Evolutionary conservation across 2,797 vertebrate genomes (phyloP).

Genomic region (Parauchenoglanis punctatus): DNA sequence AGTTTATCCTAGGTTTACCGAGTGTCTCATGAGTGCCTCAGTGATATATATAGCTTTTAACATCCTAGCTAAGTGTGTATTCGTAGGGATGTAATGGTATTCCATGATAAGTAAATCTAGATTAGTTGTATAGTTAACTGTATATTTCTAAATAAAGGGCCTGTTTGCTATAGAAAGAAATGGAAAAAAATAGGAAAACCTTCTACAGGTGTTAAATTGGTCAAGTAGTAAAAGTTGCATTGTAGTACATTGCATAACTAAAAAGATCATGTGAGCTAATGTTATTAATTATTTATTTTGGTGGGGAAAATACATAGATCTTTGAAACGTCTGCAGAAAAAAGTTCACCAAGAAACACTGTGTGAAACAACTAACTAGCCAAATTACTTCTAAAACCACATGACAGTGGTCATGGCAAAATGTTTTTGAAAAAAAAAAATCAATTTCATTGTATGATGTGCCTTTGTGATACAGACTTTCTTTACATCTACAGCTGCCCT

Average conservation of each 20-base stretch:
- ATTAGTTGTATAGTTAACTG: not conserved
- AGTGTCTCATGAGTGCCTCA: not conserved
- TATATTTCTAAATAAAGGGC: not conserved
- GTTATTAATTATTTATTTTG: not conserved
- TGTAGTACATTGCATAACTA: not conserved
- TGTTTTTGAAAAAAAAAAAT: no score
- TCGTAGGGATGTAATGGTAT: not conserved
- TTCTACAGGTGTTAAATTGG: not conserved
- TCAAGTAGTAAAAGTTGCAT: not conserved
- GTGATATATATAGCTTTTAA: not conserved
- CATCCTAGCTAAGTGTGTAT: no score
- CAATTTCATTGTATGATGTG: not conserved
- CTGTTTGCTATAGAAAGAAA: not conserved
- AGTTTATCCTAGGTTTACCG: not conserved
- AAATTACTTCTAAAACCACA: not conserved
- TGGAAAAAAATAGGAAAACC: not conserved
- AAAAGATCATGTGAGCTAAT: not conserved
- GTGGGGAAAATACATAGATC: not conserved
- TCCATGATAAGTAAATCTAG: not conserved
- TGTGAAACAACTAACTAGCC: not conserved
- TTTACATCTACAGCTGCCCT: not conserved
- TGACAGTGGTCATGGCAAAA: not conserved
- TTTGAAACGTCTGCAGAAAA: no score
- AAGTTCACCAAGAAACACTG: not conserved
- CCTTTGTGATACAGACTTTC: not conserved